These are phyloP conservation scores for Drosophila mojavensis DNA, from an alignment of 1,140 invertebrate species.

Conservation along the genomic window DNA sequence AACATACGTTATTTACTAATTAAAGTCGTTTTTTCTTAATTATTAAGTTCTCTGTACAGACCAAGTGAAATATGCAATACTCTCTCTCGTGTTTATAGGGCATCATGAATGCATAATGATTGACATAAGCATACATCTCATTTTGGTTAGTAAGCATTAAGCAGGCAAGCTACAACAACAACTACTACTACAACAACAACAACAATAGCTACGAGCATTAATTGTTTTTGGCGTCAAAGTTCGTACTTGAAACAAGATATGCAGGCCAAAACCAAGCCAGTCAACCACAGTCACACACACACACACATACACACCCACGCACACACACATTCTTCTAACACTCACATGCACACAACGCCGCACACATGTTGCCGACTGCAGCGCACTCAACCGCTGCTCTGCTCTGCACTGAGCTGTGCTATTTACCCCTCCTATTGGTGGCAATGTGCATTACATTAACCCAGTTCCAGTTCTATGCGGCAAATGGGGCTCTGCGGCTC, in stretches of 20 bases:
- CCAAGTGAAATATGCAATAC: not conserved
- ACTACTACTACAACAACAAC: constrained; percentile 12
- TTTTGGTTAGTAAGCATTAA: constrained; percentile 36
- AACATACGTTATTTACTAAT: not conserved
- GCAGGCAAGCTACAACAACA: constrained; percentile 29
- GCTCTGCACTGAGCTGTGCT: not conserved
- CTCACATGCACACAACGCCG: constrained; percentile 7
- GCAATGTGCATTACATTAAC: constrained; percentile 76
- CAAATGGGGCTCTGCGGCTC: constrained; percentile 20
- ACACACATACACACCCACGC: constrained; percentile 5
- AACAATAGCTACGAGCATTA: constrained; percentile 28
- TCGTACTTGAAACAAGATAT: constrained; percentile 78
- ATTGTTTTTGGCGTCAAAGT: constrained; percentile 69
- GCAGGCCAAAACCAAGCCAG: constrained; percentile 59
- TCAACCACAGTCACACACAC: not conserved
- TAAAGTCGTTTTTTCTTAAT: too few relatives aligned
- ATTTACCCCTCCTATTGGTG: constrained; percentile 1
- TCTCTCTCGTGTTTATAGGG: not conserved
- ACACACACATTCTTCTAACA: not conserved
- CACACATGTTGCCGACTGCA: constrained; percentile 32
- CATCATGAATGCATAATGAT: constrained; percentile 39
- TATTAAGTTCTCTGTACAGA: not conserved
- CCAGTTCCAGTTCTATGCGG: constrained; percentile 56
- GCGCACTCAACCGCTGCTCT: constrained; percentile 16
- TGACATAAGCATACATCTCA: constrained; percentile 22